These are phyloP conservation scores for Agonopterix subpropinquella DNA, from an alignment of 2,888 invertebrate species.

Conservation along the genomic window DNA sequence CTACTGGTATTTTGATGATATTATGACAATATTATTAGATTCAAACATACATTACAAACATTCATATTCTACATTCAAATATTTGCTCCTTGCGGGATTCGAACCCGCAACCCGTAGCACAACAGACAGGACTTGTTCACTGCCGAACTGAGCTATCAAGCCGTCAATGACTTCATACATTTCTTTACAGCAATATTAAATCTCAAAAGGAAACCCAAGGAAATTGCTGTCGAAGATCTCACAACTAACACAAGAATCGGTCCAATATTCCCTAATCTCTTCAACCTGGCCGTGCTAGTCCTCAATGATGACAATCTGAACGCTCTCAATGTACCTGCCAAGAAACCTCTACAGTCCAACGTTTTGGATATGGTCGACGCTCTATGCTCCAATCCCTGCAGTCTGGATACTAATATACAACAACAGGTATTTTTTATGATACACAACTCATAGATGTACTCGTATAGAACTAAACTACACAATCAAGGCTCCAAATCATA, in stretches of 20 bases:
- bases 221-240: slow-evolving; percentile 72
- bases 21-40: no score
- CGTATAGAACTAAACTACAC: no score
- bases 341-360: slow-evolving; percentile 62
- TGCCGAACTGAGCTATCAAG: no score
- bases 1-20: no score
- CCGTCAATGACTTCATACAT: no score
- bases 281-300: slow-evolving; percentile 74
- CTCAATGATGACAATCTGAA: slow-evolving; percentile 74
- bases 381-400: slow-evolving; percentile 74
- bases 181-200: slow-evolving; percentile 65
- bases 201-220: slow-evolving; percentile 65
- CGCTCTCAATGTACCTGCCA: slow-evolving; percentile 63
- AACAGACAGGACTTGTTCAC: no score
- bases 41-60: no score
- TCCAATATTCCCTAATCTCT: slow-evolving; percentile 76
- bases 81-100: no score
- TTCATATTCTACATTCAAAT: no score
- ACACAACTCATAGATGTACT: no score
- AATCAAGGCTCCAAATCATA: no score
- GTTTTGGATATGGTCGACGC: slow-evolving; percentile 75
- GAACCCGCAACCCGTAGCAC: no score
- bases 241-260: slow-evolving; percentile 75
- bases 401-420: slow-evolving; percentile 72
- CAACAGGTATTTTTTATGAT: slow-evolving; percentile 58